Evolutionary conservation across 1,140 invertebrate species (phyloP), one percentile per base, ranked within the genome.

Genomic region (Anastrepha obliqua): DNA sequence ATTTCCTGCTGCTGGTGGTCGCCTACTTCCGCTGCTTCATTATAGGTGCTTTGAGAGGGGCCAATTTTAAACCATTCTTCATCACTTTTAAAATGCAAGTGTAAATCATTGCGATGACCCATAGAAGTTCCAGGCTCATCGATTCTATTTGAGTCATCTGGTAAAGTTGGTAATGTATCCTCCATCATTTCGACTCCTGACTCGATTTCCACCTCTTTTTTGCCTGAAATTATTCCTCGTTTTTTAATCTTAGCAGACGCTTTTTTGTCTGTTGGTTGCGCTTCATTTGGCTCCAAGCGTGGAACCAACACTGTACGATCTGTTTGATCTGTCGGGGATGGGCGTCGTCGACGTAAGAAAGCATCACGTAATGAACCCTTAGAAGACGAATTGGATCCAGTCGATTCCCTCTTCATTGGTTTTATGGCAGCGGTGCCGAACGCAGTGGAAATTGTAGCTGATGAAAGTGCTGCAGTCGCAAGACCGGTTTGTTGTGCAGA

Each of bases 191-290:
- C 92, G 1, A 93, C 91, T 0, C 92, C 92, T 0, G 92, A 93
- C 81, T 93, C 92, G 4, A 93, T 92, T 88, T 93, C 92, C 44
- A 93, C 89, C 74, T 92, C 91, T 81, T 92, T 93, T 85, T 90
- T 90, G 1, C 90, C 92, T 51, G 89, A n/a, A 29, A 92, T 60
- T 7, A 93, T 90, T 51, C 91, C 90, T 6, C 91, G 88, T 59
- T 90, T 91, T 1, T 65, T 86, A 29, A 3, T 60, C 58, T 86
- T 86, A 15, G 39, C 20, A 13, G 17, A 29, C 59, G n/a, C 4
- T 42, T 87, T 78, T 20, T 81, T 81, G 2, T 58, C 20, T 7
- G 17, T 29, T 47, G 29, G 47, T 6, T 15, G 58, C 42, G 8
- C n/a, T 47, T 44, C 74, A 3, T 9, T 29, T 6, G 29, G 44